phyloP scores from a whole-genome alignment of 2,113 vertebrate species.

The Holacanthus passer region DNA sequence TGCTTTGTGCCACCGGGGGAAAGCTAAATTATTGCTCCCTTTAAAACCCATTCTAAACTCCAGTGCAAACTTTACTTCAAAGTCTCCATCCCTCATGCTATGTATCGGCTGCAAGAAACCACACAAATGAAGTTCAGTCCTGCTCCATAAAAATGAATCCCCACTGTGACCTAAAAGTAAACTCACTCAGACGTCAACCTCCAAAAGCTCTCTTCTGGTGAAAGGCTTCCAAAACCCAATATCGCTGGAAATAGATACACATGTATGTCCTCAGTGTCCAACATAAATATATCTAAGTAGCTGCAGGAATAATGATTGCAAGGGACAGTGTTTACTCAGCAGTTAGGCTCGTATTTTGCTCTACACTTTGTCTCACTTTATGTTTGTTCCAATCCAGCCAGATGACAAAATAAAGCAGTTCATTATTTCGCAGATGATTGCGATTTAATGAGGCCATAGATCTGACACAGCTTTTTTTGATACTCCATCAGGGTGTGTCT shows the following conservation, averaged over 20 bases:
- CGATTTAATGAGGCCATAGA: conserved; percentile 27
- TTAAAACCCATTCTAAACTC: conserved; percentile 58
- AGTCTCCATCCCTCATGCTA: conserved; percentile 51
- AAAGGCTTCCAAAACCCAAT: conserved; percentile 53
- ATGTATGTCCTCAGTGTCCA: conserved; percentile 62
- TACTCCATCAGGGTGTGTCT: conserved; percentile 14
- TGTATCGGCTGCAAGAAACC: conserved; percentile 47
- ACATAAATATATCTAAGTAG: conserved; percentile 76
- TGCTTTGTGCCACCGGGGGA: conserved; percentile 66
- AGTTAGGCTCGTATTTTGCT: conserved; percentile 53
- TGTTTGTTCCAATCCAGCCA: conserved; percentile 39
- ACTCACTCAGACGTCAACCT: conserved; percentile 64
- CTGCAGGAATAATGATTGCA: conserved; percentile 65
- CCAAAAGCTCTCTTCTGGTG: conserved; percentile 45
- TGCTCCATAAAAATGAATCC: conserved; percentile 75
- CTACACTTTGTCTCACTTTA: conserved; percentile 37
- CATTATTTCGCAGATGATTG: conserved; percentile 22
- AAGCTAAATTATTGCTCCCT: conserved; percentile 69
- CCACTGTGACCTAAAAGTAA: conserved; percentile 73
- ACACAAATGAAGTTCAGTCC: conserved; percentile 68
- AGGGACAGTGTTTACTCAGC: conserved; percentile 68
- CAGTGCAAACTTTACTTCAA: conserved; percentile 67
- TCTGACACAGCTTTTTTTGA: conserved; percentile 19
- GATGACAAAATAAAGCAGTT: conserved; percentile 29
- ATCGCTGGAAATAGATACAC: conserved; percentile 71